Evolutionary conservation across 2,888 invertebrate species (phyloP).

Genomic region (Noctua fimbriata): DNA sequence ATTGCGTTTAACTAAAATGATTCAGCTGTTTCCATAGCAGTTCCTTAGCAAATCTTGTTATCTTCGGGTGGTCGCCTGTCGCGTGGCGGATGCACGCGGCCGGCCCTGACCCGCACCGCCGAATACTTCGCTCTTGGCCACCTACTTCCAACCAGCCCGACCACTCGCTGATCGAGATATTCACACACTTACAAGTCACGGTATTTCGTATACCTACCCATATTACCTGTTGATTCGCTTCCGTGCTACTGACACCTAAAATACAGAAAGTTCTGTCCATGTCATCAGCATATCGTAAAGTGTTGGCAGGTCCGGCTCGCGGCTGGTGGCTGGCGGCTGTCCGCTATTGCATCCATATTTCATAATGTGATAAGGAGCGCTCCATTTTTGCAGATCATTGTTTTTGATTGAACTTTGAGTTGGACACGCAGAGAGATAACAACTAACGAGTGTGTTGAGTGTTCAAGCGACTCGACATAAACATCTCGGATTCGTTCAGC

Average conservation of each 20-base stretch:
- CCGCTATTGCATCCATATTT: constrained; percentile 23
- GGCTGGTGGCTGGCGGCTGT: not conserved
- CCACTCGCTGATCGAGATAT: constrained; percentile 41
- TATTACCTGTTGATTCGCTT: constrained; percentile 37
- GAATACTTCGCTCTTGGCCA: constrained; percentile 24
- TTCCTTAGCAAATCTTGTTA: not conserved
- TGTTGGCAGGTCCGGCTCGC: not conserved
- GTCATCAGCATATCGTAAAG: not conserved
- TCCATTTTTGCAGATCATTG: constrained; percentile 43
- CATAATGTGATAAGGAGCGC: constrained; percentile 25
- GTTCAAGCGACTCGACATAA: not conserved
- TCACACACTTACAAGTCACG: constrained; percentile 42
- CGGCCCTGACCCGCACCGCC: constrained; percentile 60
- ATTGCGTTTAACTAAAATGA: not conserved
- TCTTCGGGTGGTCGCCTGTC: constrained; percentile 5
- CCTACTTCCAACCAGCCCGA: constrained; percentile 29
- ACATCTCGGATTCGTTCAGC: not conserved
- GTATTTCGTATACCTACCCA: constrained; percentile 20
- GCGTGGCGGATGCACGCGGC: constrained; percentile 26
- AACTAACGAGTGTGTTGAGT: not conserved
- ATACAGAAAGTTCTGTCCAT: constrained; percentile 32
- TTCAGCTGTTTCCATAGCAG: not conserved
- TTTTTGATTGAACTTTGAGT: constrained; percentile 31
- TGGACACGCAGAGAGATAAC: constrained; percentile 24
- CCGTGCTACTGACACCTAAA: constrained; percentile 49